Conservation (phyloP, 2,888 invertebrate genomes). For the Drosophila subquinaria region DNA sequence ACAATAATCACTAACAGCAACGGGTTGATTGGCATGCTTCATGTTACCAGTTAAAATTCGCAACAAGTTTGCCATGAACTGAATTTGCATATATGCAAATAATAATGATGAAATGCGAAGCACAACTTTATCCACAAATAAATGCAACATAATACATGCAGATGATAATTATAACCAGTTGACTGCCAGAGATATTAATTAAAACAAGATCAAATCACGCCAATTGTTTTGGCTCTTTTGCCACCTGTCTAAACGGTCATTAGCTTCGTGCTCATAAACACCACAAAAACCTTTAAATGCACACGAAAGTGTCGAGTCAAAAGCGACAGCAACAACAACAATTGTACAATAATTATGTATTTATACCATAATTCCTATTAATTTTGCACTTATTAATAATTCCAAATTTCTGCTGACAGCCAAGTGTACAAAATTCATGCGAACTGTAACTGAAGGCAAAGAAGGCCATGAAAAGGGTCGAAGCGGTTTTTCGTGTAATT, state of each 20-base stretch:
- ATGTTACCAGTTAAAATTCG: slow-evolving; percentile 31
- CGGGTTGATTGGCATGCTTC: slow-evolving; percentile 62
- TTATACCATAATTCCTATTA: slow-evolving; percentile 62
- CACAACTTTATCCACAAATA: slow-evolving; percentile 26
- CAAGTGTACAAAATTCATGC: slow-evolving; percentile 55
- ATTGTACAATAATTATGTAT: slow-evolving; percentile 48
- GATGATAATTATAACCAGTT: slow-evolving; percentile 43
- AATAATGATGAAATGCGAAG: slow-evolving; percentile 48
- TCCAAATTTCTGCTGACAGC: slow-evolving; percentile 59
- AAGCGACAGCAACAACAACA: slow-evolving; percentile 9
- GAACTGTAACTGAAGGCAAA: slow-evolving; percentile 53
- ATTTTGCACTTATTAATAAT: slow-evolving; percentile 68
- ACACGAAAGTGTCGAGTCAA: slow-evolving; percentile 43
- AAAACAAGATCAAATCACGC: slow-evolving; percentile 29
- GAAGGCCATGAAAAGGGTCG: slow-evolving; percentile 42
- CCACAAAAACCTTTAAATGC: slow-evolving; percentile 46
- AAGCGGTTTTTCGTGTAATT: slow-evolving; percentile 15
- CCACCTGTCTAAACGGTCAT: slow-evolving; percentile 62
- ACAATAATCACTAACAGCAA: slow-evolving; percentile 69
- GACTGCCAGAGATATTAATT: slow-evolving; percentile 38
- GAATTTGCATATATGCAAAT: slow-evolving; percentile 47
- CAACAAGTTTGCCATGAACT: slow-evolving; percentile 70
- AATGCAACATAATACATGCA: slow-evolving; percentile 17
- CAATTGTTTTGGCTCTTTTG: slow-evolving; percentile 18
- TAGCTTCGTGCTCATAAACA: slow-evolving; percentile 40